Conservation (phyloP, 2,113 vertebrate genomes). For the Xyrauchen texanus region DNA sequence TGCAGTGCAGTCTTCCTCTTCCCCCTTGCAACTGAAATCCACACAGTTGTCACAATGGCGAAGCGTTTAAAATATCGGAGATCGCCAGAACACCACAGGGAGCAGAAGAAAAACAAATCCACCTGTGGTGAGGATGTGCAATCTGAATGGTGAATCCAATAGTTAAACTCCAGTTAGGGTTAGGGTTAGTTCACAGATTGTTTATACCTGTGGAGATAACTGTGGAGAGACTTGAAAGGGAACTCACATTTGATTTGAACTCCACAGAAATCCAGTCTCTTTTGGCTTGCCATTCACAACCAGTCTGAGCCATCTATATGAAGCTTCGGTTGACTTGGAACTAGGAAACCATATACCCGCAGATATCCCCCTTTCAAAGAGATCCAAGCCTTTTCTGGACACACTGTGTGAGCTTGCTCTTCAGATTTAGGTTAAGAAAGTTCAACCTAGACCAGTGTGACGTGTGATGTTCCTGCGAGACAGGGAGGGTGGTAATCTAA, state of each 20-base stretch:
- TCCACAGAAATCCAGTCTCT: not conserved
- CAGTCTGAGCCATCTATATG: slow-evolving; percentile 16
- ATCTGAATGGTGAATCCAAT: too few relatives aligned
- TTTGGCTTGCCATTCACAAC: not conserved
- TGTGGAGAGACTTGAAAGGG: too few relatives aligned
- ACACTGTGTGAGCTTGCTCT: not conserved
- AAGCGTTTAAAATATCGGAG: too few relatives aligned
- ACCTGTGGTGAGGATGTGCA: too few relatives aligned
- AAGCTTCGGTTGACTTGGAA: slow-evolving; percentile 51
- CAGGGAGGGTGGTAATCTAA: slow-evolving; percentile 45
- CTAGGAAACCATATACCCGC: not conserved
- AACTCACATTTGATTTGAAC: not conserved
- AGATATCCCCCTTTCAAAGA: slow-evolving; percentile 1
- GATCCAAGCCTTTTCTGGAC: slow-evolving; percentile 15
- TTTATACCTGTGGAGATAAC: too few relatives aligned
- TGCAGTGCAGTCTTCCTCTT: too few relatives aligned
- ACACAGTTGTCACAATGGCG: too few relatives aligned
- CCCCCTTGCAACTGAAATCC: too few relatives aligned
- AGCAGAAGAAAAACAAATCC: too few relatives aligned
- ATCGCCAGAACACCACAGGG: too few relatives aligned
- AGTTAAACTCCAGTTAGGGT: too few relatives aligned
- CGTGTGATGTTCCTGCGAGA: slow-evolving; percentile 15
- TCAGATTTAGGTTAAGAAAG: slow-evolving; percentile 11
- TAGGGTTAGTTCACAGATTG: too few relatives aligned
- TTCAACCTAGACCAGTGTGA: slow-evolving; percentile 15